Evolutionary conservation across 2,888 invertebrate species (phyloP).

Genomic region (Platypus cylindrus): DNA sequence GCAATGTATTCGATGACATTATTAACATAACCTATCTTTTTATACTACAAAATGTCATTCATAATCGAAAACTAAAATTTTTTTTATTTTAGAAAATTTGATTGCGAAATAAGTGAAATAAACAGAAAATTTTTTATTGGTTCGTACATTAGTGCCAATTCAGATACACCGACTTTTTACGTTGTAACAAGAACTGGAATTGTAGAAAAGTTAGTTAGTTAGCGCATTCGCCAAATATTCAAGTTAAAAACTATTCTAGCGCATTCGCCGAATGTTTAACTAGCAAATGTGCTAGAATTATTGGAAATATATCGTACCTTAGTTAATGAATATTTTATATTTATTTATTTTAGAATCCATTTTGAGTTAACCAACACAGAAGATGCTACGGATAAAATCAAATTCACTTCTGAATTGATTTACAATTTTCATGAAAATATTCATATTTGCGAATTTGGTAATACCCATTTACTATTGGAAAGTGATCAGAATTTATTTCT

Average conservation of each 20-base stretch:
- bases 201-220: constrained; percentile 6
- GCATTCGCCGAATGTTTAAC: too few relatives aligned
- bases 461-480: constrained; percentile 15
- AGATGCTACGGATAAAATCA: neutral
- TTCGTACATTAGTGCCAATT: neutral
- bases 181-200: constrained; percentile 5
- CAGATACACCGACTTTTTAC: constrained; percentile 4
- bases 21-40: too few relatives aligned
- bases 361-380: neutral
- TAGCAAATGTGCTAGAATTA: too few relatives aligned
- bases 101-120: neutral
- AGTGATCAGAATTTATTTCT: constrained; percentile 12
- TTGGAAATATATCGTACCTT: too few relatives aligned
- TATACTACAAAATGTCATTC: neutral
- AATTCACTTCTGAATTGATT: constrained; percentile 13
- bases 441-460: constrained; percentile 11
- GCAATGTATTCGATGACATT: too few relatives aligned
- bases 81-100: constrained; percentile 5
- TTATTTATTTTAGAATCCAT: neutral
- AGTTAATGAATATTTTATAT: neutral
- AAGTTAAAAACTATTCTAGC: too few relatives aligned
- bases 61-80: neutral
- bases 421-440: constrained; percentile 12
- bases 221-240: neutral
- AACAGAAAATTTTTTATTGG: constrained; percentile 2